Evolutionary conservation across 2,113 vertebrate genomes (phyloP), one percentile per base, ranked within the genome.

Genomic region (Mirza zaza): DNA sequence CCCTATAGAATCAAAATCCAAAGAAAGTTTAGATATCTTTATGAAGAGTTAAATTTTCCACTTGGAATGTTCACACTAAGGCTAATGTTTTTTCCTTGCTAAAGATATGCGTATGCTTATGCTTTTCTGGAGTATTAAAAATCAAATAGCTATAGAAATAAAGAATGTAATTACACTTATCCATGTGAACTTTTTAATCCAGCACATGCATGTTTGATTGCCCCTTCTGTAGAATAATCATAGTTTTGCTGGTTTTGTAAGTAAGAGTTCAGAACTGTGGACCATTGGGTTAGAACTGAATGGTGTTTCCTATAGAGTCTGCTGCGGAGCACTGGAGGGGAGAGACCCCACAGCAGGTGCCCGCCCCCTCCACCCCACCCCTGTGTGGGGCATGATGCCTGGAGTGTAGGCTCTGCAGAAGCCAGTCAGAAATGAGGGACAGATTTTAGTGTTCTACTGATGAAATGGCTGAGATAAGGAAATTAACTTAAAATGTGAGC

Each of bases 91-190:
- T 67, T 20, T 70, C 81, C 15, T 52, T 68, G 29, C 45, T 29
- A 42, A 80, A 83, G 83, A 50, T 75, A 52, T 2, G n/a, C 34
- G 25, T 55, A 7, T 6, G 29, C 39, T 55, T 5, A 10, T 59
- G 34, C 32, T 50, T 95, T 96, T 73, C 52, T 91, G 68, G 42
- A 86, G 55, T 76, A 77, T 86, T 82, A 89, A 88, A 88, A 96
- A 85, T 77, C 7, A 7, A 84, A 65, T 21, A 63, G 48, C 61
- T 93, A 6, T 11, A 88, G 80, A 92, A 81, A 70, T 55, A 45
- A 67, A 71, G 83, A 52, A 59, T 76, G 34, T 57, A 68, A 90
- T 91, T 36, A 18, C 15, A 15, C 52, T 68, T 86, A 55, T n/a
- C 55, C n/a, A 1, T 68, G 65, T 84, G 90, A 86, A 39, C 23